Conservation (phyloP, 2,113 vertebrate genomes). For the Astur gentilis region DNA sequence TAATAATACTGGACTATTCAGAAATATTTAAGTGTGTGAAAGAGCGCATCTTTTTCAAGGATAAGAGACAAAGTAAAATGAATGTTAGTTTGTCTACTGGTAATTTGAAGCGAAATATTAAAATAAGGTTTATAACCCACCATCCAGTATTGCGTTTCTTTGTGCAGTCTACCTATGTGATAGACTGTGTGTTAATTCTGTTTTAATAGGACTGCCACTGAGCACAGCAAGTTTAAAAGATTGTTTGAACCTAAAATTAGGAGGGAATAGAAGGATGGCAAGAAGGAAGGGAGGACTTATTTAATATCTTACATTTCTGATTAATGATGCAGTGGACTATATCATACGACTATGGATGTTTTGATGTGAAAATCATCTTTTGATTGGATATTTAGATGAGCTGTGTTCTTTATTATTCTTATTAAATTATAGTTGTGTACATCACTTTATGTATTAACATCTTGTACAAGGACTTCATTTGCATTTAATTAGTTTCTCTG, state of each 20-base stretch:
- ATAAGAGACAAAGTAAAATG: not conserved
- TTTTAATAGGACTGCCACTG: not conserved
- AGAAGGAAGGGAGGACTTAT: not conserved
- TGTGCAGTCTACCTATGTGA: not conserved
- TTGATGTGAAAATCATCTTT: constrained; percentile 7
- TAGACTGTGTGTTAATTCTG: not conserved
- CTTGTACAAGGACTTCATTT: constrained; percentile 55
- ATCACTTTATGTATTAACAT: constrained; percentile 55
- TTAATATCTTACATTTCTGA: not conserved
- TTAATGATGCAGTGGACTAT: not conserved
- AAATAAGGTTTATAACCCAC: not conserved
- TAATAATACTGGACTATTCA: not conserved
- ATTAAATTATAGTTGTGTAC: constrained; percentile 31
- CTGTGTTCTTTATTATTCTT: constrained; percentile 26
- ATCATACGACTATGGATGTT: not conserved
- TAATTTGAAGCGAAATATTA: not conserved
- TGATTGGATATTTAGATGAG: constrained; percentile 6
- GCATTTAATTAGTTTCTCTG: constrained; percentile 62
- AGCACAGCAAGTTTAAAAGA: not conserved
- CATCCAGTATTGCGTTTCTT: not conserved
- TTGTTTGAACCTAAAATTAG: not conserved
- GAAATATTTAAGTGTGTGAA: not conserved
- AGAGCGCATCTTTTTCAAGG: not conserved
- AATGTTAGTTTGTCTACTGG: not conserved
- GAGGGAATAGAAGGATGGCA: not conserved